Evolutionary conservation across 1,140 invertebrate genomes (phyloP).

Genomic region (Danaus plexippus): DNA sequence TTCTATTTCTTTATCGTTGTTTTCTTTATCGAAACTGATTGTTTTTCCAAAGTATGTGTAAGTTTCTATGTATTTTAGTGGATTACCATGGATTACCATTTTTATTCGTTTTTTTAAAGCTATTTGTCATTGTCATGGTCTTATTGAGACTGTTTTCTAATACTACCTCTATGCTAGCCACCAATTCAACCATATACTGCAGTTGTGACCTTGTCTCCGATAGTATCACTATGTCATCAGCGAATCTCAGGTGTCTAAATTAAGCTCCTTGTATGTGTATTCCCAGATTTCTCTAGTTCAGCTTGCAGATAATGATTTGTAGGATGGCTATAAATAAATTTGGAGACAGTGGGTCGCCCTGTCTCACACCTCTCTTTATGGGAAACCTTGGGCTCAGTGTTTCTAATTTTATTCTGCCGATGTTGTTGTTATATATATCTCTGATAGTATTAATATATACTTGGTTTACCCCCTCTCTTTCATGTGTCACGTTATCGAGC

Average conservation of each 20-base stretch:
- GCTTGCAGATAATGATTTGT: conserved; percentile 12
- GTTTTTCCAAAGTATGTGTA: conserved; percentile 14
- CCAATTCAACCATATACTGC: conserved; percentile 15
- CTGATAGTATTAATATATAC: conserved; percentile 8
- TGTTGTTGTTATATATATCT: conserved; percentile 14
- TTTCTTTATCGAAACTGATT: conserved; percentile 12
- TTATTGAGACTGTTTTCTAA: conserved; percentile 12
- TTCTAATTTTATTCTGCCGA: conserved; percentile 12
- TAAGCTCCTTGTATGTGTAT: conserved; percentile 13
- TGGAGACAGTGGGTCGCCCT: conserved; percentile 20
- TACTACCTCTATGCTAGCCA: conserved; percentile 12
- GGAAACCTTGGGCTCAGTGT: conserved; percentile 11
- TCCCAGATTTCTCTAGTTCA: conserved; percentile 10
- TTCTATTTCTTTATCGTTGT: conserved; percentile 10
- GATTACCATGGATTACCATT: conserved; percentile 11
- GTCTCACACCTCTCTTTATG: conserved; percentile 18
- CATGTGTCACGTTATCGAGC: conserved; percentile 4
- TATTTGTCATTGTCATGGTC: conserved; percentile 19
- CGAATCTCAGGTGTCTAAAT: conserved; percentile 22
- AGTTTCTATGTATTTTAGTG: conserved; percentile 12
- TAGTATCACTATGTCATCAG: conserved; percentile 15
- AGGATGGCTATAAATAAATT: conserved; percentile 21
- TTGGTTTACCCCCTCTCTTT: conserved; percentile 8
- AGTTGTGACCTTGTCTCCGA: conserved; percentile 14
- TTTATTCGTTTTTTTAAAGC: conserved; percentile 8